phyloP scores from a whole-genome alignment of 2,888 invertebrate species.

The Phortica okadai region DNA sequence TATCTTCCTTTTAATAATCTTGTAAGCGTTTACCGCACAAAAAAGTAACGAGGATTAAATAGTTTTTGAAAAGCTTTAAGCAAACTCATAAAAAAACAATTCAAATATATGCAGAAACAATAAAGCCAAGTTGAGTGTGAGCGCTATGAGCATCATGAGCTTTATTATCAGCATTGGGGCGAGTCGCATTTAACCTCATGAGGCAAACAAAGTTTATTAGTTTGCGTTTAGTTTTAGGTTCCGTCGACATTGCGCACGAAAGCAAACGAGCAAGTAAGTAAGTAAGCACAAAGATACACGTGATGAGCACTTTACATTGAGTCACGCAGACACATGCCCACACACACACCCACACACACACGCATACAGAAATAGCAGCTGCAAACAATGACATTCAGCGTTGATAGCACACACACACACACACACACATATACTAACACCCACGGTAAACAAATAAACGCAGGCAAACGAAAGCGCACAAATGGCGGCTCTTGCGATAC shows the following conservation, averaged over 20 bases:
- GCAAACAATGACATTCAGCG: conserved; percentile 59
- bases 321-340: neutral
- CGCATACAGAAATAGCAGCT: conserved; percentile 51
- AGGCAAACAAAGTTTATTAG: conserved; percentile 2
- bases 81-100: conserved; percentile 22
- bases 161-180: conserved; percentile 2
- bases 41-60: neutral
- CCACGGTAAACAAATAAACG: conserved; percentile 45
- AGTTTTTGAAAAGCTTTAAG: conserved; percentile 12
- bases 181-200: neutral
- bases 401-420: conserved; percentile 1
- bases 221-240: conserved; percentile 14
- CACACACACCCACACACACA: neutral
- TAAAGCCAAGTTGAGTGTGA: neutral
- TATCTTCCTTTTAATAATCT: neutral
- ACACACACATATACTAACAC: neutral
- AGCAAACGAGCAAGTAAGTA: neutral
- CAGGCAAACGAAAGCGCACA: conserved; percentile 55
- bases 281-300: neutral
- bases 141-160: neutral
- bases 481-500: conserved; percentile 67
- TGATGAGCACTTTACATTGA: neutral
- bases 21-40: neutral
- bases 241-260: neutral
- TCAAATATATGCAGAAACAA: conserved; percentile 19